Evolutionary conservation across 2,888 invertebrate species (phyloP), one percentile per base, ranked within the genome.

Genomic region (Mamestra brassicae): DNA sequence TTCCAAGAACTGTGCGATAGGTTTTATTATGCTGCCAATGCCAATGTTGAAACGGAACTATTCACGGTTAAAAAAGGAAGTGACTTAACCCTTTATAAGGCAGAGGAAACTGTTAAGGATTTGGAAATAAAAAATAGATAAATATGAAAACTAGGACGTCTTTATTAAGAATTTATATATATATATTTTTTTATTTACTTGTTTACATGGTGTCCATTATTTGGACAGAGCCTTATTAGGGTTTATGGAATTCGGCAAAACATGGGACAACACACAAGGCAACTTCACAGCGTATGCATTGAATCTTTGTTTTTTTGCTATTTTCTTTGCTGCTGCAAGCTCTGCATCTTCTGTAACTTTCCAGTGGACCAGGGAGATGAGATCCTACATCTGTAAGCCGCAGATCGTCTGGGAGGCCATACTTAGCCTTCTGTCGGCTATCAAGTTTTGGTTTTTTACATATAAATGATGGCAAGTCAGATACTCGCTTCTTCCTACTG

Each of bases 1-100:
- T 64, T 63, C 45, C 38, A 58, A 74, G 64, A 76, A 67, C 15
- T 67, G 63, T 64, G 54, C 58, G 58, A 72, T 77, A 54, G 71
- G 68, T 73, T 81, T 71, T 65, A 80, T 79, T 78, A 58, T 36
- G 13, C 36, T 60, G 36, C 11, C 57, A 26, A 80, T 70, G 54
- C 47, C 54, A 67, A 67, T 58, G 36, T 17, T 36, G 47, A 38
- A 38, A 42, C 42, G 36, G 69, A 69, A 62, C 62, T 69, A 80
- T 55, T 57, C 50, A 42, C 38, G 61, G 50, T 36, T 17, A 38
- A 36, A 62, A 1, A 3, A 4, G 11, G 6, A 36, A 42, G n/a
- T 0, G 38, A n/a, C 11, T 60, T 11, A 0, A 54, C 3, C 3
- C 3, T 38, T 38, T 38, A 38, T 54, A 54, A 54, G 52, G 52